Evolutionary conservation across 2,113 vertebrate genomes (phyloP).

Genomic region (Crotalus tigris): DNA sequence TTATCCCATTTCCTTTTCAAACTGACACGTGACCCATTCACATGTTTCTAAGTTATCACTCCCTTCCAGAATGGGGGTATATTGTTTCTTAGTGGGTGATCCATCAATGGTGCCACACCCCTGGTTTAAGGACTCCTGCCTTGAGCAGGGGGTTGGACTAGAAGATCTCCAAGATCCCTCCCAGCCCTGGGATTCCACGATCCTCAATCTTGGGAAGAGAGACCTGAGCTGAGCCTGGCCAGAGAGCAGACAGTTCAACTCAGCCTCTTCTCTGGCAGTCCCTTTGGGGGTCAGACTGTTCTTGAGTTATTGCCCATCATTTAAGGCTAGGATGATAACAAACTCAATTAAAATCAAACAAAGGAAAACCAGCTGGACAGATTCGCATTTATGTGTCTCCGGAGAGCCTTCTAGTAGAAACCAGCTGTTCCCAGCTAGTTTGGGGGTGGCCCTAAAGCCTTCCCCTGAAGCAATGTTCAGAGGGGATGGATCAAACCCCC

Average conservation of each 20-base stretch:
- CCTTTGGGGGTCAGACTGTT: not conserved
- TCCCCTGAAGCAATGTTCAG: not conserved
- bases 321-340: not conserved
- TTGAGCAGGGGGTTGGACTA: not conserved
- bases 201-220: not conserved
- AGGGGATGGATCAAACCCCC: not conserved
- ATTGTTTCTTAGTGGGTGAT: too few relatives aligned
- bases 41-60: too few relatives aligned
- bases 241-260: not conserved
- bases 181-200: not conserved
- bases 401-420: not conserved
- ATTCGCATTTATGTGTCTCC: not conserved
- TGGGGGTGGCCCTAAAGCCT: not conserved
- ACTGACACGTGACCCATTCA: too few relatives aligned
- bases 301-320: not conserved
- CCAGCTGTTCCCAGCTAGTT: not conserved
- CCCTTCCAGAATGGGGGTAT: too few relatives aligned
- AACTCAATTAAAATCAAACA: not conserved
- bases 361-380: not conserved
- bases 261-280: not conserved
- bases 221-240: not conserved
- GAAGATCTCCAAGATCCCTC: not conserved
- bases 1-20: too few relatives aligned
- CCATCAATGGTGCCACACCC: too few relatives aligned
- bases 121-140: too few relatives aligned